Percentiles rank a stretch among this genome's conserved stretches.
These are phyloP conservation scores for Patella depressa DNA, from an alignment of 2,888 invertebrate genomes.

Conservation along the genomic window DNA sequence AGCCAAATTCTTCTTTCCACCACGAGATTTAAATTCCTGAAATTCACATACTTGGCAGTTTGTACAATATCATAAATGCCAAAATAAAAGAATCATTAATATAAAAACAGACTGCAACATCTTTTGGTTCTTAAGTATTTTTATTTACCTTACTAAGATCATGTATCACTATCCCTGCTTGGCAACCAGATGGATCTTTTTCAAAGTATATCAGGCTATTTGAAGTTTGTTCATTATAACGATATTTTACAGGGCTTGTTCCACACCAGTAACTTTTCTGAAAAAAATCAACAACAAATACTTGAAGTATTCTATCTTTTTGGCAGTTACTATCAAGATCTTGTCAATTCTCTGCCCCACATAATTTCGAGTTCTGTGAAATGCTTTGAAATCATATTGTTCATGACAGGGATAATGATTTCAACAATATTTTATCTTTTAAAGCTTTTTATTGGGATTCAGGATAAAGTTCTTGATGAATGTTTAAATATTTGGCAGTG, in stretches of 20 bases:
- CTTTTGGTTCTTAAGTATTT: neutral
- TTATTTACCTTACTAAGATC: conserved; percentile 63
- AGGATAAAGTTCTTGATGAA: too few relatives aligned
- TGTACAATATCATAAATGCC: neutral
- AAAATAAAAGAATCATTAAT: neutral
- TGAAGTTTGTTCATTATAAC: neutral
- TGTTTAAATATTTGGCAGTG: too few relatives aligned
- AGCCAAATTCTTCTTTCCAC: conserved; percentile 72
- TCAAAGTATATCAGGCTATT: conserved; percentile 69
- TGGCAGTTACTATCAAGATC: too few relatives aligned
- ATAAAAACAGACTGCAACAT: neutral
- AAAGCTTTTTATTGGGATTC: too few relatives aligned
- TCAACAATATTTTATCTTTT: too few relatives aligned
- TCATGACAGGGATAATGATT: too few relatives aligned
- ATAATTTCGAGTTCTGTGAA: too few relatives aligned
- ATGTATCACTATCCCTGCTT: conserved; percentile 74
- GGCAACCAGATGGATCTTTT: conserved; percentile 73
- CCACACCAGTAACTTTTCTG: conserved; percentile 67
- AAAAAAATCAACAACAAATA: conserved; percentile 11
- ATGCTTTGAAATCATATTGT: too few relatives aligned
- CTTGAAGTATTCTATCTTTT: too few relatives aligned
- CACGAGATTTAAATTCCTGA: conserved; percentile 34
- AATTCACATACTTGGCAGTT: neutral
- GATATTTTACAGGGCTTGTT: conserved; percentile 26
- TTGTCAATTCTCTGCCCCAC: too few relatives aligned